Conservation (phyloP, 2,888 invertebrate species). For the Pterobdella sp. region DNA sequence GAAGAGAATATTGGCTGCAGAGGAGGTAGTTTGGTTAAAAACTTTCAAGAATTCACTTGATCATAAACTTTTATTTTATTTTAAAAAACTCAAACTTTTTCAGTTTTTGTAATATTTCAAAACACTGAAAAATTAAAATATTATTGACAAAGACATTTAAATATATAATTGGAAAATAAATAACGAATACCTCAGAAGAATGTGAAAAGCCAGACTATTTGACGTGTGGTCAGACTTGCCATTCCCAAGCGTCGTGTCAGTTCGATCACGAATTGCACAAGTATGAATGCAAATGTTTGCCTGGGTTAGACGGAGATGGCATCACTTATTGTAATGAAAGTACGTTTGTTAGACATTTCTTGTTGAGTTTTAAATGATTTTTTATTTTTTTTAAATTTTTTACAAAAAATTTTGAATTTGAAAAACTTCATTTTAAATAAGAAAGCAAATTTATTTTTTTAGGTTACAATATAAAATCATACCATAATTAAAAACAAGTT, state of each 20-base stretch:
- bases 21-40: neutral
- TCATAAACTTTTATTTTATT: neutral
- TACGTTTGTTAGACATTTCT: too few species aligned
- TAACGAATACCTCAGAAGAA: too few species aligned
- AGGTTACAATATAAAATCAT: too few species aligned
- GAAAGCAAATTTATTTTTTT: too few species aligned
- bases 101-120: neutral
- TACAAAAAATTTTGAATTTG: too few species aligned
- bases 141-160: neutral
- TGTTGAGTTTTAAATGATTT: too few species aligned
- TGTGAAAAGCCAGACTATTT: too few species aligned
- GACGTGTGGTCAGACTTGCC: constrained; percentile 4
- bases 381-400: too few species aligned
- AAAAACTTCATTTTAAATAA: too few species aligned
- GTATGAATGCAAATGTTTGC: constrained; percentile 15
- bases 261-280: constrained; percentile 7
- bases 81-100: neutral
- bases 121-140: neutral
- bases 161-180: constrained; percentile 2
- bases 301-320: constrained; percentile 22
- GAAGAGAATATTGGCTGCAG: neutral
- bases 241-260: constrained; percentile 11
- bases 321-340: neutral
- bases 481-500: too few species aligned
- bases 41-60: neutral